Evolutionary conservation across 2,113 vertebrate species (phyloP).

Genomic region (Rhabdornis inornatus): DNA sequence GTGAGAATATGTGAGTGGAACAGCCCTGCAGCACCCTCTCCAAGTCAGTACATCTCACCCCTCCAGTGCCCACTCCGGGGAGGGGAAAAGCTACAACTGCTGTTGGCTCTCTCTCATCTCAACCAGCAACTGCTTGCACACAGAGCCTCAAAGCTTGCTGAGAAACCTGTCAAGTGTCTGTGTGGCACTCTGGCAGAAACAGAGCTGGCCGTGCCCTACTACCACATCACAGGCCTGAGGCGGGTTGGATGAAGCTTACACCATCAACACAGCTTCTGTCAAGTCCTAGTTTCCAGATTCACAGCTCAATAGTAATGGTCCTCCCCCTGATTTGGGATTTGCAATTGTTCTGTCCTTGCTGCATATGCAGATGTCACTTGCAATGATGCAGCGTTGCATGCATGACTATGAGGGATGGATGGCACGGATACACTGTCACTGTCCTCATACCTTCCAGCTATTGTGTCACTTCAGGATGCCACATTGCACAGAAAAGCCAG

Average conservation of each 20-base stretch:
- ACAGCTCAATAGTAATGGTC: background rate
- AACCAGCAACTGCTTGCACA: background rate
- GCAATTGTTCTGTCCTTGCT: background rate
- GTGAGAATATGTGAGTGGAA: background rate
- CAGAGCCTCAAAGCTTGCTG: background rate
- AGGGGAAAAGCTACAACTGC: background rate
- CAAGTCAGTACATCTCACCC: background rate
- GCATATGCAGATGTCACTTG: background rate
- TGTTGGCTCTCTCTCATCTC: background rate
- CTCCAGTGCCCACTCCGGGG: background rate
- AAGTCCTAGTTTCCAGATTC: background rate
- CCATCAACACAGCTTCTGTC: background rate
- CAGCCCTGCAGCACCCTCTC: background rate
- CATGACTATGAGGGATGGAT: background rate
- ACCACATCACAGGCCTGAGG: background rate
- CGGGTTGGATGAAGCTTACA: background rate
- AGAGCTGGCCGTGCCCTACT: background rate
- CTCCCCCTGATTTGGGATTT: background rate
- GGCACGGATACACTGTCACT: background rate
- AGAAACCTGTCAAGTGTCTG: fast-evolving
- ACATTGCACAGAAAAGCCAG: background rate
- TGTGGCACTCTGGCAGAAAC: fast-evolving
- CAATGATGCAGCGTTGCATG: fast-evolving
- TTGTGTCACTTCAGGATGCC: background rate
- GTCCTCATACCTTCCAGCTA: background rate